These are phyloP conservation scores for Cavia porcellus DNA, from an alignment of 2,113 vertebrate species.

Conservation along the genomic window DNA sequence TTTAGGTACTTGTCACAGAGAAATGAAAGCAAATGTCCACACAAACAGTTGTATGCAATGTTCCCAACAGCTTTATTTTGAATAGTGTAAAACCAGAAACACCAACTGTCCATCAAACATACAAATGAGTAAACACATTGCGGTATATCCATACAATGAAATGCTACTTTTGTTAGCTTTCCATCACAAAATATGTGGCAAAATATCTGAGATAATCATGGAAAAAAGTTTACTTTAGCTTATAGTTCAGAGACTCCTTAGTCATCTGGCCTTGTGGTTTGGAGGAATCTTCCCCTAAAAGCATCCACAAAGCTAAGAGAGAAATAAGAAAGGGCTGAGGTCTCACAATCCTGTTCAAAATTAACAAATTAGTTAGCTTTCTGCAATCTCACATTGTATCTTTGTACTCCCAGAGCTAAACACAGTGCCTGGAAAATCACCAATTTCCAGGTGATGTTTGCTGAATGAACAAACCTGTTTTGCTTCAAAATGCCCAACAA, in stretches of 20 bases:
- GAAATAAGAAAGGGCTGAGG: background rate
- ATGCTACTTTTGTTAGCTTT: background rate
- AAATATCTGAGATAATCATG: background rate
- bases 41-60: background rate
- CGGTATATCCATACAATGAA: background rate
- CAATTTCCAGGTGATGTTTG: background rate
- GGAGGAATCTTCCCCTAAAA: background rate
- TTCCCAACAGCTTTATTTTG: background rate
- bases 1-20: background rate
- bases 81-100: background rate
- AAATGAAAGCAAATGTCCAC: slow-evolving; percentile 4
- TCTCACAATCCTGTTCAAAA: background rate
- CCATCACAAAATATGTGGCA: background rate
- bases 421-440: background rate
- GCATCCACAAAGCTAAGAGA: background rate
- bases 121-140: background rate
- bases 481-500: background rate
- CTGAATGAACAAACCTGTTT: background rate
- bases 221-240: background rate
- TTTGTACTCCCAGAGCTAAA: background rate
- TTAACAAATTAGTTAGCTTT: background rate
- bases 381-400: background rate
- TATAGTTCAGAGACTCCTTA: background rate
- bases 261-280: background rate
- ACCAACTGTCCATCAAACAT: background rate